A percentile compares a stretch with the other conserved stretches of the same genome.
These are phyloP conservation scores for Eurosta solidaginis DNA, from an alignment of 1,140 invertebrate species.

Conservation along the genomic window DNA sequence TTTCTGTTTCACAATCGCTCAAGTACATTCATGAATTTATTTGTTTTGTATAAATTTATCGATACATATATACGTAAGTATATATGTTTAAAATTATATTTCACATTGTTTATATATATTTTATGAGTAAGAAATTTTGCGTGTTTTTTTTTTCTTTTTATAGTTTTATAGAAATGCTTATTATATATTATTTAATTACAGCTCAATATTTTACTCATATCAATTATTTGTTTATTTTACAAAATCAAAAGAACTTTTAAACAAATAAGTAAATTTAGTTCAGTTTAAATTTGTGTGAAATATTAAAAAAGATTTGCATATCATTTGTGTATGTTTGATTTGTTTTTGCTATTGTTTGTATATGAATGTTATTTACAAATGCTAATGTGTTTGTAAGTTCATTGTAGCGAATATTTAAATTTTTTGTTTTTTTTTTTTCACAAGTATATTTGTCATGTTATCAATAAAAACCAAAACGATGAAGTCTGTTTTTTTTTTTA, in stretches of 20 bases:
- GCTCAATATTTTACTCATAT: neutral
- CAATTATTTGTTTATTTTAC: neutral
- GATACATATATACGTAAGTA: neutral
- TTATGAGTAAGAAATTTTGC: neutral
- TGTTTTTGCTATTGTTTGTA: neutral
- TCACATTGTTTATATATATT: constrained; percentile 3
- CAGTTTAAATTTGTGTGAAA: neutral
- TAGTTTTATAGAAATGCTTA: neutral
- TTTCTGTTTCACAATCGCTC: neutral
- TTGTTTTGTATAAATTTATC: constrained; percentile 6
- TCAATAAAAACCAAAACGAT: neutral
- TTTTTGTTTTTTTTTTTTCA: too few relatives aligned
- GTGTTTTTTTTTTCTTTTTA: neutral
- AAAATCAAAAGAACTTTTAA: neutral
- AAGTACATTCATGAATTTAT: constrained; percentile 2
- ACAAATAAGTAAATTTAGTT: neutral
- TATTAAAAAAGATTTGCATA: neutral
- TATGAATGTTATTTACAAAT: neutral
- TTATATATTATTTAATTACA: neutral
- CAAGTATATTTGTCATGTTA: too few relatives aligned
- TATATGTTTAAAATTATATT: neutral
- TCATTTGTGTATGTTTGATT: neutral
- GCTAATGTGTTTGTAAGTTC: too few relatives aligned
- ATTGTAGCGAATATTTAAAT: too few relatives aligned
- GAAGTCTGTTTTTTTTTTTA: neutral